Base-by-base conservation (phyloP, 2,888 invertebrate species). In the Pemphredon lugubris region DNA sequence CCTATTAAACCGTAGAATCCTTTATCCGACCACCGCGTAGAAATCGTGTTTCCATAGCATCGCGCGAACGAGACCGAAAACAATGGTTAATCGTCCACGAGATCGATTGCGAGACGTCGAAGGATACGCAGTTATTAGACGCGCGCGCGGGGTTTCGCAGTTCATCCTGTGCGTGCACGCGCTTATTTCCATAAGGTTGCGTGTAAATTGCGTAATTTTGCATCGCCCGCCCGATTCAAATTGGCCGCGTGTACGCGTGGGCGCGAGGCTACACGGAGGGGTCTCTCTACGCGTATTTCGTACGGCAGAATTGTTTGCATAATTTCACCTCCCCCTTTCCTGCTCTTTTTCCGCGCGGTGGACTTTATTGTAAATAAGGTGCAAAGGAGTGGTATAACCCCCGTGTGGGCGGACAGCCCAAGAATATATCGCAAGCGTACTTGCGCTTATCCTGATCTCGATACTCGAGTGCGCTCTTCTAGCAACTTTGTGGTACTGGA, bases 171-270 rank as follows among this genome's bases (percentile, higher is more conserved):
- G 40, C 21, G 57, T 55, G 57, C 63, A 48, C 50, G 63, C 45
- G 50, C 13, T 57, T 54, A 55, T 59, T 74, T 68, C 74, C 68
- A 64, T 54, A 55, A 23, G 63, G 37, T 60, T 51, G 68, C 59
- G 74, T 73, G 78, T 64, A 74, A 78, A 77, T 77, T 67, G 78
- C 64, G 60, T 67, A 74, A 74, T 77, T 77, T 54, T 54, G 55
- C 50, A 39, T 32, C 44, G 32, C 21, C 45, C 58, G 42, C 37
- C 30, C 66, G 59, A 48, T 20, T 57, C 54, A 48, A 64, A 50
- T 59, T 72, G 40, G 14, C 2, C 44, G 26, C 45, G 59, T 30
- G 13, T 11, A 32, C 37, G 50, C 53, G 42, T 34, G 37, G 40
- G 45, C 34, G 39, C 45, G 47, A 37, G 16, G 37, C 53, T 21